Evolutionary conservation across 1,140 invertebrate genomes (phyloP), one percentile per base, ranked within the genome.

Genomic region (Bombus breviceps): DNA sequence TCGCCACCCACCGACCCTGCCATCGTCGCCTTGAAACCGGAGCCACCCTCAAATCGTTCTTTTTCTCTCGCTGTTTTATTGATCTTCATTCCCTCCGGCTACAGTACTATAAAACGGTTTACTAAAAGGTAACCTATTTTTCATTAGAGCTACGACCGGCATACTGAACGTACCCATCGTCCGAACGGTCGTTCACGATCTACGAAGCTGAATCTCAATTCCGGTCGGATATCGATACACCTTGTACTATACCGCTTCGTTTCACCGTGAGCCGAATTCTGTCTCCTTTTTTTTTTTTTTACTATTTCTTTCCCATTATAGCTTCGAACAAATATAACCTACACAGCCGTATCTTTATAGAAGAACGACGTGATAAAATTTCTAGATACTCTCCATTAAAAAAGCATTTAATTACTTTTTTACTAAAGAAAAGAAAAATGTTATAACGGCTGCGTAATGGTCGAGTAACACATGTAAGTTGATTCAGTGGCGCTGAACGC

Each of bases 31-130:
- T 90, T 90, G 90, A 91, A 92, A 92, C 83, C 89, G 88, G 91
- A 89, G 91, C 91, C 89, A 90, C 91, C 85, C 91, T 92, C 92
- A 87, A 89, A 92, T 93, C 91, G 91, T 90, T 93, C 91, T 92
- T 92, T 92, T 92, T 90, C 92, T 91, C 91, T 88, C 88, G 71
- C 93, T 93, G 91, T 94, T 95, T 94, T 94, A 95, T 95, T 92
- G 94, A 95, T 95, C 93, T 93, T 92, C 92, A 91, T 93, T 93
- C 91, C 91, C 92, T 92, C 79, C 86, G 84, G 89, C 90, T 91
- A 93, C 89, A 88, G 88, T 37, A 83, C 86, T 91, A 86, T 89
- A 84, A 91, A 94, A 93, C 91, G 91, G 83, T 92, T 91, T 90
- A 89, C 90, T 92, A 90, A 93, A 93, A 93, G 92, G 90, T 92